phyloP scores from a whole-genome alignment of 2,797 vertebrate species.

The Sebastiscus albofasciatus region DNA sequence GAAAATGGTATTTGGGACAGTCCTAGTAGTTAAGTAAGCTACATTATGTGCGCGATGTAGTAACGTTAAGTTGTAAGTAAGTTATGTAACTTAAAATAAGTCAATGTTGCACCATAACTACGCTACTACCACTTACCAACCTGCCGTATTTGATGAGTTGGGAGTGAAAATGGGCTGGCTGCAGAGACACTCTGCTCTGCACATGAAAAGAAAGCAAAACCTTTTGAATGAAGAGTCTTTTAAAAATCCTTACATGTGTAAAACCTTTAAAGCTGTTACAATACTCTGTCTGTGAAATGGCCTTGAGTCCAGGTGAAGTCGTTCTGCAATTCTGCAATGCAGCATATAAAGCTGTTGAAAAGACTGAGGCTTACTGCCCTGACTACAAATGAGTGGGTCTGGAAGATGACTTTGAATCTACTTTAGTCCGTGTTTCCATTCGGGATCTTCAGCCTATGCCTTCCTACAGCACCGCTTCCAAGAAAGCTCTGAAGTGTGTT shows the following conservation, averaged over 20 bases:
- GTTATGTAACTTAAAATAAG: too few species aligned
- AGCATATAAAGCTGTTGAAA: slow-evolving; percentile 25
- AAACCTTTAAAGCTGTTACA: neutral
- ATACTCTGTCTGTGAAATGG: neutral
- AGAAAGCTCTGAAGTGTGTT: neutral
- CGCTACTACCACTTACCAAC: too few species aligned
- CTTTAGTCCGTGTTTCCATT: slow-evolving; percentile 14
- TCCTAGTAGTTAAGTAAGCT: too few species aligned
- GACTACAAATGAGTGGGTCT: slow-evolving; percentile 12
- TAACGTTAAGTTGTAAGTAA: too few species aligned
- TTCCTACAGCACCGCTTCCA: neutral
- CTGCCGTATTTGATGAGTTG: too few species aligned
- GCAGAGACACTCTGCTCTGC: neutral
- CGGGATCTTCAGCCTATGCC: neutral
- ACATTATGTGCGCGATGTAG: too few species aligned
- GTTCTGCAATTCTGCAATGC: slow-evolving; percentile 5
- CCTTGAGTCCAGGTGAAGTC: slow-evolving; percentile 22
- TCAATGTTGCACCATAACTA: too few species aligned
- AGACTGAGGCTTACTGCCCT: neutral
- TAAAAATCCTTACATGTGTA: neutral
- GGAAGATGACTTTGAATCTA: neutral
- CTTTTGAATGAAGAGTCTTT: neutral
- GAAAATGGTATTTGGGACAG: too few species aligned
- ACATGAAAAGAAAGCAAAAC: neutral
- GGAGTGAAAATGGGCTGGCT: too few species aligned